These are phyloP conservation scores for Shinisaurus crocodilurus DNA, from an alignment of 2,113 vertebrate species.

Conservation along the genomic window DNA sequence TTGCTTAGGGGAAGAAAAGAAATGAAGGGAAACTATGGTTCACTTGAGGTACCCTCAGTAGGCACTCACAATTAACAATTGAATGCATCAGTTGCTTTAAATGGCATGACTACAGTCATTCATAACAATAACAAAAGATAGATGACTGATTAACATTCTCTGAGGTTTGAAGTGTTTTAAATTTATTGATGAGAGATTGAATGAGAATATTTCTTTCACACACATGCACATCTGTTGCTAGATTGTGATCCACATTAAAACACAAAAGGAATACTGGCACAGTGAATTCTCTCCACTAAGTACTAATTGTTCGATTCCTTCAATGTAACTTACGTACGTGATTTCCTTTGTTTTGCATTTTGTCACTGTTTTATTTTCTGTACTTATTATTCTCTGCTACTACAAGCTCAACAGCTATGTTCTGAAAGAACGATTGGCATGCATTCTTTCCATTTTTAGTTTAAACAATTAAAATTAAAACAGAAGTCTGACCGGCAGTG, in stretches of 20 bases:
- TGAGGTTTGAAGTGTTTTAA: conserved; percentile 41
- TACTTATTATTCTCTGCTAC: background rate
- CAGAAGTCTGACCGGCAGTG: background rate
- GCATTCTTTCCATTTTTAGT: background rate
- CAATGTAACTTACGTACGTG: background rate
- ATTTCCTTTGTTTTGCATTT: background rate
- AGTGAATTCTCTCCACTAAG: background rate
- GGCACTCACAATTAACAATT: conserved; percentile 63
- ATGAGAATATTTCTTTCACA: conserved; percentile 45
- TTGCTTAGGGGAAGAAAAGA: conserved; percentile 53
- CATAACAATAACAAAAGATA: conserved; percentile 63
- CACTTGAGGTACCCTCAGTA: conserved; percentile 58
- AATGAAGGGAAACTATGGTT: conserved; percentile 53
- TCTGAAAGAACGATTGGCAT: background rate
- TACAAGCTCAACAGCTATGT: background rate
- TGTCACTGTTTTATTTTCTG: background rate
- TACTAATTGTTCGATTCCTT: conserved; percentile 27
- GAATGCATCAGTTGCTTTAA: conserved; percentile 69
- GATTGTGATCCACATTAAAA: conserved; percentile 21
- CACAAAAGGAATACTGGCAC: background rate
- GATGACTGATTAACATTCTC: conserved; percentile 50
- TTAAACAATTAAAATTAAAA: background rate
- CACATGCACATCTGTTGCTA: conserved; percentile 32
- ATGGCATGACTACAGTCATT: conserved; percentile 64
- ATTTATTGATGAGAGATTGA: conserved; percentile 44